Evolutionary conservation across 2,113 vertebrate species (phyloP), one percentile per base, ranked within the genome.

Genomic region (Anas platyrhynchos): DNA sequence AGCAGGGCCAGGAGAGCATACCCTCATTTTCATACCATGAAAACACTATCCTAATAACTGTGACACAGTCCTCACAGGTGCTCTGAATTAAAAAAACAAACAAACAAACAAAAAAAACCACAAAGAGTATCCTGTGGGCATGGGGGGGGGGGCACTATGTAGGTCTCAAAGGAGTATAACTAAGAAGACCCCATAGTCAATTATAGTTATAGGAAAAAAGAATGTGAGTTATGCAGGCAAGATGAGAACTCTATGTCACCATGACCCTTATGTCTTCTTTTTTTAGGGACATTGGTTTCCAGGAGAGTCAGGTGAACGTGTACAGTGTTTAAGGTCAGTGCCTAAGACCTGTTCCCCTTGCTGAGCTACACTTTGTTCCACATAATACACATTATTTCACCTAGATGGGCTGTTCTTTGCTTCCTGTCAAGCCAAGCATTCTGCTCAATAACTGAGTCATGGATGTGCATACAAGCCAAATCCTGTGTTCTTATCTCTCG

Each of bases 371-470:
- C 32, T 93, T 90, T 4, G 1, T 77, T 88, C 56, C 15, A 31
- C 4, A 0, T 75, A n/a, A 46, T 43, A 10, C 8, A 4, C 8
- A 0, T 83, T 72, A 21, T 25, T 92, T 58, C 22, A 44, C 68
- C 34, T 43, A 46, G 73, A 25, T 16, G 46, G 82, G 13, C 50
- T 74, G 21, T 67, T 89, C 75, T 83, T 56, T 86, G 15, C 76
- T 81, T 88, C 69, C 69, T 93, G 80, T 71, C 80, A 92, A 88
- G 77, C 68, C 46, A 83, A 88, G 72, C 2, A 3, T 80, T 86
- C 59, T 69, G 21, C 80, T 89, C 46, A 93, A 4, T 85, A 84
- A 83, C 55, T 95, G 95, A 95, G 89, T 95, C 81, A 94, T 89
- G 58, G 69, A 29, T 84, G 34, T 88, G 73, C 65, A 36, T 58